These are phyloP conservation scores for Nymphicus hollandicus DNA, from an alignment of 2,113 vertebrate genomes.

Conservation along the genomic window DNA sequence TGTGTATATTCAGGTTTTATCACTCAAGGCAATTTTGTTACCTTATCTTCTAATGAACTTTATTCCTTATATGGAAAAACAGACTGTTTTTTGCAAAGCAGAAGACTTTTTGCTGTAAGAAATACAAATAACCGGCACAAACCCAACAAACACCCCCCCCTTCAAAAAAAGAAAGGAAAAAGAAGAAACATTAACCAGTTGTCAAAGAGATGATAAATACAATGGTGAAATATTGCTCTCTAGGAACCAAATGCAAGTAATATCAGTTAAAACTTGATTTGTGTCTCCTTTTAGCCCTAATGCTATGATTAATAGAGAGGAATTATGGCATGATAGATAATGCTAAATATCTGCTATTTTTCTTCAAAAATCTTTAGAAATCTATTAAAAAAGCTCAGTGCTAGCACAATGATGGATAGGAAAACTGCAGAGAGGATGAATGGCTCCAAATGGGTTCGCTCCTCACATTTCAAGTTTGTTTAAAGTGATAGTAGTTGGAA, in stretches of 20 bases:
- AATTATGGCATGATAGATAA: constrained; percentile 67
- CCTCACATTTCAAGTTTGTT: constrained; percentile 39
- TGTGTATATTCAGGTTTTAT: neutral
- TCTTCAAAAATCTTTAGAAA: constrained; percentile 68
- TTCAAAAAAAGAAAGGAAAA: neutral
- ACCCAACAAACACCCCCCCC: neutral
- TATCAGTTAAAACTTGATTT: constrained; percentile 60
- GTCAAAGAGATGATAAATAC: constrained; percentile 61
- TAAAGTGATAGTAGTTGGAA: neutral
- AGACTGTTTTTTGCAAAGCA: constrained; percentile 25
- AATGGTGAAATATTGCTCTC: constrained; percentile 58
- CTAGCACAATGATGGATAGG: constrained; percentile 59
- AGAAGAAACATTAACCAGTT: constrained; percentile 31
- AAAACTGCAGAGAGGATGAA: constrained; percentile 36
- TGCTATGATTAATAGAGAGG: constrained; percentile 66
- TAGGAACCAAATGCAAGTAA: constrained; percentile 53
- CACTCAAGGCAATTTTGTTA: neutral
- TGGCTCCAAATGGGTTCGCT: constrained; percentile 32
- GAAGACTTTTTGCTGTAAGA: neutral
- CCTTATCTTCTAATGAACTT: neutral
- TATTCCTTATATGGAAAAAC: neutral
- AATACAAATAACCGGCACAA: neutral
- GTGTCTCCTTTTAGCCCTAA: constrained; percentile 61
- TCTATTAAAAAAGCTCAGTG: constrained; percentile 58
- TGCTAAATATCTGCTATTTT: constrained; percentile 68